Evolutionary conservation across 2,888 invertebrate species (phyloP), one percentile per base, ranked within the genome.

Genomic region (Pyralis farinalis): DNA sequence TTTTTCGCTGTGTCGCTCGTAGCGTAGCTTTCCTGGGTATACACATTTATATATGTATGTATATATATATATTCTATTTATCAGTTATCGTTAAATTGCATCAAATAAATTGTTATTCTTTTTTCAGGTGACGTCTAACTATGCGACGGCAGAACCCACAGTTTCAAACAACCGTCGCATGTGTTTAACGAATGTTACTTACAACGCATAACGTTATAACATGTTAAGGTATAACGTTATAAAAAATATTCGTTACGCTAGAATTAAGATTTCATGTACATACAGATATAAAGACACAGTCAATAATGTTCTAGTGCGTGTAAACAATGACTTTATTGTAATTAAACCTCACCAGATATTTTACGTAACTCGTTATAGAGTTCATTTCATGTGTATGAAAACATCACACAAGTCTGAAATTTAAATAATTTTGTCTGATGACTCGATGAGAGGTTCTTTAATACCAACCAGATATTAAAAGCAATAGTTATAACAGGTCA

Each of bases 141-240:
- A 68, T 83, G 82, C 84, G 86, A 48, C 86, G 87, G 76, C 82
- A 80, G 53, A 77, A 77, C 44, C 73, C 87, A 1, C 83, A 81
- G 53, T 82, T 85, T 49, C 82, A 86, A 44, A 64, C 82, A 12
- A 80, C 86, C 77, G 86, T 87, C 83, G 87, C 82, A 52, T 86
- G 87, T 46, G 77, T 85, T 38, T 86, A 82, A 53, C 48, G 42
- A 53, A 51, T 40, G 47, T 37, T 38, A 37, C 43, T 39, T 40
- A 34, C 32, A 21, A 46, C 10, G 34, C 44, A 37, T 42, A 51
- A 38, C 40, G 43, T 46, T 43, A 42, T 43, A 41, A 41, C 37
- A 31, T 30, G 32, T 32, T 11, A 30, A 21, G 11, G 11, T 30
- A 11, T 12, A 21, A 37, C 29, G 30, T 30, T 34, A 16, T 20